Conservation (phyloP, 2,113 vertebrate species). For the Potamarius usumacintae region DNA sequence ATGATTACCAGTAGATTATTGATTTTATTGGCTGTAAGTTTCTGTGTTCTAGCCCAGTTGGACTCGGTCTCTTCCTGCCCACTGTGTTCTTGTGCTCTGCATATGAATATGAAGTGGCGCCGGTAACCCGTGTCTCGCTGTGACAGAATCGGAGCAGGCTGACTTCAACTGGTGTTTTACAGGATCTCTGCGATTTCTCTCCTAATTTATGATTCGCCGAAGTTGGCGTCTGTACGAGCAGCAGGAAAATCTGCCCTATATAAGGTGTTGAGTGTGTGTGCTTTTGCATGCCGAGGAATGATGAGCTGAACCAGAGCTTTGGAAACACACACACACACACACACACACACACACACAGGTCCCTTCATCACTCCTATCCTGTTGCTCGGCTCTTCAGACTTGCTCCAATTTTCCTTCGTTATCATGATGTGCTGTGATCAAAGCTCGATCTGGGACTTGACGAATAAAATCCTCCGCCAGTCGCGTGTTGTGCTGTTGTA, state of each 20-base stretch:
- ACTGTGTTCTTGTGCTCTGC: conserved; percentile 14
- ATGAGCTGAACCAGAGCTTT: conserved; percentile 52
- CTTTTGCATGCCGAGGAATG: conserved; percentile 34
- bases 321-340: conserved; percentile 25
- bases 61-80: neutral
- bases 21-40: neutral
- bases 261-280: conserved; percentile 58
- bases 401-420: conserved; percentile 11
- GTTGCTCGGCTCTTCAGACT: neutral
- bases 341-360: conserved; percentile 21
- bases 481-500: neutral
- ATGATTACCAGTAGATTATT: too few species aligned
- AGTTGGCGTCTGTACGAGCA: conserved; percentile 62
- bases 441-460: neutral
- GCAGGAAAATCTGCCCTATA: conserved; percentile 67
- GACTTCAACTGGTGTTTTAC: conserved; percentile 61
- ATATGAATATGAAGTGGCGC: conserved; percentile 33
- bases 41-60: neutral
- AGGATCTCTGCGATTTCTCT: conserved; percentile 55
- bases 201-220: conserved; percentile 69
- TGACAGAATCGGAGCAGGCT: conserved; percentile 73
- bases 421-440: neutral
- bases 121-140: conserved; percentile 38
- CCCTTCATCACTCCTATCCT: neutral
- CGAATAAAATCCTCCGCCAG: too few species aligned